phyloP scores from a whole-genome alignment of 2,113 vertebrate species.

The Poecile atricapillus region DNA sequence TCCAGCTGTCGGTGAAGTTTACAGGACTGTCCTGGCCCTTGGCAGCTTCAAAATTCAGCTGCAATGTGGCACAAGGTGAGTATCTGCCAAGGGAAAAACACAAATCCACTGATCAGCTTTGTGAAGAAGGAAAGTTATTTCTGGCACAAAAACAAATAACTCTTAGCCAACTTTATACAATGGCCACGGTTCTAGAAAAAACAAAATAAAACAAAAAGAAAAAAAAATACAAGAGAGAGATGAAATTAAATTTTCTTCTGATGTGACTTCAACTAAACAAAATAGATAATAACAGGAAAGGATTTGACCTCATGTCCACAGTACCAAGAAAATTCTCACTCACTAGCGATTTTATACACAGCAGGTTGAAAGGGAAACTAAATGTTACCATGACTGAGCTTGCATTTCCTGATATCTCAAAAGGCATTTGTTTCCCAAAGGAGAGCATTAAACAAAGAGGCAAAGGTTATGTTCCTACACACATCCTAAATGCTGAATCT shows the following conservation, averaged over 20 bases:
- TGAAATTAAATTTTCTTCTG: background rate
- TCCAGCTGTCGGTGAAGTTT: background rate
- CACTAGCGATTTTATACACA: background rate
- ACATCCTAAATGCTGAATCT: background rate
- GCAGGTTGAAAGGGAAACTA: background rate
- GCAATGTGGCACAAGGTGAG: background rate
- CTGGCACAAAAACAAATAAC: background rate
- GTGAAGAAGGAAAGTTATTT: background rate
- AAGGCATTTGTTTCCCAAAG: constrained; percentile 10
- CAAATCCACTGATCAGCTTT: background rate
- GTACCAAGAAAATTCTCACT: background rate
- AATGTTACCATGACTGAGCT: background rate
- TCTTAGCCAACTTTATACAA: background rate
- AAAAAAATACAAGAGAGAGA: background rate
- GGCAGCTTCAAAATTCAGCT: background rate
- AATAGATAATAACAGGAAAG: background rate
- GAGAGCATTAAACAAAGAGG: background rate
- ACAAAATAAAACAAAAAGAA: too few species aligned
- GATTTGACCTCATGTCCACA: background rate
- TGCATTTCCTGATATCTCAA: background rate
- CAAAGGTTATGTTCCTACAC: background rate
- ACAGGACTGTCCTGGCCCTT: background rate
- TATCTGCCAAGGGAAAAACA: background rate
- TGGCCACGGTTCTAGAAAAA: background rate
- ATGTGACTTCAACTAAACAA: background rate